phyloP scores from a whole-genome alignment of 1,140 invertebrate species.

The Achroia grisella region DNA sequence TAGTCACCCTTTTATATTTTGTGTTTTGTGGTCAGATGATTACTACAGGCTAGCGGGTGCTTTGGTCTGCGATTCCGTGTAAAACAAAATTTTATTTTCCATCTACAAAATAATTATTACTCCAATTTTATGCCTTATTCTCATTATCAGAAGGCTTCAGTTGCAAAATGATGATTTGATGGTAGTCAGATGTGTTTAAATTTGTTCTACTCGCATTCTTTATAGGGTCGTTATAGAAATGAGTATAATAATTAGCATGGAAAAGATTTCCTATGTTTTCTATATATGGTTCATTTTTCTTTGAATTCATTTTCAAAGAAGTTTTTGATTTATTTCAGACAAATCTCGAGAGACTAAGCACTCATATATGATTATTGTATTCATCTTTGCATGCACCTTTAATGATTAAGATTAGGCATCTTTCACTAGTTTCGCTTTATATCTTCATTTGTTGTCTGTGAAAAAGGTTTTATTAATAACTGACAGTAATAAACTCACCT shows the following conservation, averaged over 20 bases:
- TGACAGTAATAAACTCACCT: too few relatives aligned
- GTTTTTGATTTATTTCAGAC: conserved; percentile 13
- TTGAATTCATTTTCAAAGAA: background rate
- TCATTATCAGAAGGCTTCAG: background rate
- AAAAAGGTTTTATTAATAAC: too few relatives aligned
- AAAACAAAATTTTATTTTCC: conserved; percentile 8
- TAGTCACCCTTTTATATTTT: conserved; percentile 33
- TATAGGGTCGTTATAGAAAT: conserved; percentile 20
- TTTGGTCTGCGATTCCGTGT: conserved; percentile 15
- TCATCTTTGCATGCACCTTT: background rate
- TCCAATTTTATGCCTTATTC: background rate
- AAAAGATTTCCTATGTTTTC: background rate
- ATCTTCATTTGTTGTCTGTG: too few relatives aligned
- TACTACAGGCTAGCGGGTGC: conserved; percentile 16
- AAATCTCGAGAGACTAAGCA: conserved; percentile 3
- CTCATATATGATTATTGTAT: background rate
- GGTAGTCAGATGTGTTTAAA: conserved; percentile 10
- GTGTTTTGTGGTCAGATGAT: conserved; percentile 29
- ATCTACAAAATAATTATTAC: background rate
- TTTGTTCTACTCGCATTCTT: too few relatives aligned
- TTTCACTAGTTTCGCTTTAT: background rate
- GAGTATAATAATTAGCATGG: conserved; percentile 5
- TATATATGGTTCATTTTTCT: conserved; percentile 7
- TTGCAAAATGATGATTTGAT: conserved; percentile 3
- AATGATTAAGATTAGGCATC: background rate